Conservation (phyloP, 2,113 vertebrate genomes). For the Actenoides hombroni region DNA sequence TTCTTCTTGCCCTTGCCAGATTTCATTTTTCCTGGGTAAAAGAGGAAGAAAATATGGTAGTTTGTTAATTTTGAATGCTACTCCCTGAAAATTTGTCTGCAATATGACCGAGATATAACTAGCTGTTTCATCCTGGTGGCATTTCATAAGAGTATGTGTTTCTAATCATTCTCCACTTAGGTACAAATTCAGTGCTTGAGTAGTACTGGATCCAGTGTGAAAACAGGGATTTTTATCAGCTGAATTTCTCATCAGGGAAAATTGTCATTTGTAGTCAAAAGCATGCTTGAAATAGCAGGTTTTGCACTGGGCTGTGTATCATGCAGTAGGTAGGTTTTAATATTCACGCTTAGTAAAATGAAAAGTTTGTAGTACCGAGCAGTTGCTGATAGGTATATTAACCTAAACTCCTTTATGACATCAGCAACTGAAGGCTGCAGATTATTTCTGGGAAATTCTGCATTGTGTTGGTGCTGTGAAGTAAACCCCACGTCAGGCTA, state of each 20-base stretch:
- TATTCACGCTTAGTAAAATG: not conserved
- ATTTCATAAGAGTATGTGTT: not conserved
- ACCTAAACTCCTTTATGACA: not conserved
- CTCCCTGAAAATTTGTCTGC: not conserved
- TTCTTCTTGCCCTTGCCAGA: not conserved
- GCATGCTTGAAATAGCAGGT: not conserved
- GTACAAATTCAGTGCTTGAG: not conserved
- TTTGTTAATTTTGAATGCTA: not conserved
- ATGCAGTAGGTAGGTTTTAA: not conserved
- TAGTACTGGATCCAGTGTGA: not conserved
- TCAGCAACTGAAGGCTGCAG: not conserved
- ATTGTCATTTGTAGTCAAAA: not conserved
- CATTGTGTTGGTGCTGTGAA: not conserved
- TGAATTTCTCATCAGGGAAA: not conserved
- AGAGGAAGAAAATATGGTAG: not conserved
- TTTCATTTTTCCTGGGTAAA: not conserved
- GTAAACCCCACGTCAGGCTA: not conserved
- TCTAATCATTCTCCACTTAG: not conserved
- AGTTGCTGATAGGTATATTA: not conserved
- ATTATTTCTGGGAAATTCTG: not conserved
- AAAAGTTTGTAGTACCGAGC: not conserved
- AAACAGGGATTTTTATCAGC: not conserved
- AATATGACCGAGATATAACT: not conserved
- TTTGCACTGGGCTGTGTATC: not conserved
- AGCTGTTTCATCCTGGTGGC: not conserved